These are phyloP conservation scores for Etheostoma cragini DNA, from an alignment of 2,113 vertebrate species.

Conservation along the genomic window DNA sequence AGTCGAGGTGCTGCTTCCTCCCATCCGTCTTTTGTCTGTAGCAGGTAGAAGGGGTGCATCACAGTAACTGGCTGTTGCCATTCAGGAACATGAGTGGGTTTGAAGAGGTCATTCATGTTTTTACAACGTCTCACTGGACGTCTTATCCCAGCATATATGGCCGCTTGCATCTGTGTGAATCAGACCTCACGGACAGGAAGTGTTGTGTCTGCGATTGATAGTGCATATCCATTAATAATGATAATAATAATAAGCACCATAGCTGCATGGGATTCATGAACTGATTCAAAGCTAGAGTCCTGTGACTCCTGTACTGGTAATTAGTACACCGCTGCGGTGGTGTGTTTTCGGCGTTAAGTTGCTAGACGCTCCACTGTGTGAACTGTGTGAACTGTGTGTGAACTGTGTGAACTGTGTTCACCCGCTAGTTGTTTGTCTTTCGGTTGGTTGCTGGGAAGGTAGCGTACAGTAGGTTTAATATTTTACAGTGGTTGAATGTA, in stretches of 20 bases:
- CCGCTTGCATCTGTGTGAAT: conserved; percentile 8
- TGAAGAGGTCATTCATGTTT: conserved; percentile 38
- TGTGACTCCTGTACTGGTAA: no score
- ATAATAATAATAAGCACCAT: not conserved
- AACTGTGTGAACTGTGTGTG: no score
- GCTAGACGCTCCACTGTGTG: no score
- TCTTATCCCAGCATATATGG: conserved; percentile 33
- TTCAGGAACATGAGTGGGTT: conserved; percentile 23
- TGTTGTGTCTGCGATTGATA: not conserved
- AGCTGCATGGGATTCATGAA: not conserved
- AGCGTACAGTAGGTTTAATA: no score
- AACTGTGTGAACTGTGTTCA: no score
- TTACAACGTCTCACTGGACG: not conserved
- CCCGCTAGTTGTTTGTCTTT: no score
- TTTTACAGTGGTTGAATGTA: no score
- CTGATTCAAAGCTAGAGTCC: no score
- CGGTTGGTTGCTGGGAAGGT: no score
- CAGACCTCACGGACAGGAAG: not conserved
- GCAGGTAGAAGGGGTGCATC: conserved; percentile 29
- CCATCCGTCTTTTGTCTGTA: conserved; percentile 24
- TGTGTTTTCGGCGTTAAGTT: no score
- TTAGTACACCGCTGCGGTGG: no score
- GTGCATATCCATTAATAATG: not conserved
- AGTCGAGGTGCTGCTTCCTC: not conserved
- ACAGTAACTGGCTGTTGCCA: conserved; percentile 9